Base-by-base conservation (phyloP, 92 coral and sea anemone species). In the Actinostola sp. region DNA sequence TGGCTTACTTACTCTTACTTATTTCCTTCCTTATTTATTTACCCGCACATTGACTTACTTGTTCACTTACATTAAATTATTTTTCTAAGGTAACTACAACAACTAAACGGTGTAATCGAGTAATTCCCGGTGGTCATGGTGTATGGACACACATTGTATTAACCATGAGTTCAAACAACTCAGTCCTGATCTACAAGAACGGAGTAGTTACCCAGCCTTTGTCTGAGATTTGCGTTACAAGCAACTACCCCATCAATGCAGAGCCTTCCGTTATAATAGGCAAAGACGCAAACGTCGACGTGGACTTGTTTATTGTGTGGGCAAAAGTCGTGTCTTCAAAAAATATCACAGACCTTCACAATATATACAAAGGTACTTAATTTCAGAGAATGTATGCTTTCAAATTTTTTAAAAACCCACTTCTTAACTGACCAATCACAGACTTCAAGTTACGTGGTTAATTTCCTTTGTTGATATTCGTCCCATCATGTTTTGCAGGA, bases 291-390 rank as follows among this genome's bases (percentile, higher is more conserved):
- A 41, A 26, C 11, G 74, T 68, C 11, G 74, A 68, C 29, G 48
- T 68, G 10, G 74, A 68, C 28, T 26, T n/a, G 8, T 68, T 68
- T 20, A 32, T 68, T 51, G 74, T 68, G 6, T 68, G 74, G 74
- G 48, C 13, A 68, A 51, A 52, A 8, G 28, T 29, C 15, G 26
- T 52, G 1, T 14, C 57, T 10, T 35, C 54, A 31, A n/a, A n/a
- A 6, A 38, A 1, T 0, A 41, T 68, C 2, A 27, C 31, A 34
- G 20, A 29, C 19, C 30, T 68, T 1, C 46, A 68, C 61, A 56
- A 51, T 68, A 23, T 68, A 20, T 68, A 68, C 60, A 68, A 51
- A 68, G 73, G 73, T 68, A 34, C 20, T 61, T 2, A 8, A n/a
- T n/a, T n/a, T n/a, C n/a, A n/a, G n/a, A n/a, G n/a, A n/a, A n/a